Evolutionary conservation across 2,113 vertebrate species (phyloP).

Genomic region (Hippoglossus stenolepis): DNA sequence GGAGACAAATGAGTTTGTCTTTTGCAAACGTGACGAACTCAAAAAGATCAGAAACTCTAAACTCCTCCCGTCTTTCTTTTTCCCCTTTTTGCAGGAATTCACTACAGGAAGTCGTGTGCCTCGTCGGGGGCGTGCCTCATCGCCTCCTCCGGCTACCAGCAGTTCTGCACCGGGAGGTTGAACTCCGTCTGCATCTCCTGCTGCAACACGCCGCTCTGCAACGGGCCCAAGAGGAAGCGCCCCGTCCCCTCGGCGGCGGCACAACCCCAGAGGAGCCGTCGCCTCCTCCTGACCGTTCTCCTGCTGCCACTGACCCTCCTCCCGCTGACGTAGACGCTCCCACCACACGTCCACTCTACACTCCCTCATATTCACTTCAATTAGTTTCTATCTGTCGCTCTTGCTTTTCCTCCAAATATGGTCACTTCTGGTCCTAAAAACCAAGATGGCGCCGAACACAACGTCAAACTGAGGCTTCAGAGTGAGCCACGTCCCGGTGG

Average conservation of each 20-base stretch:
- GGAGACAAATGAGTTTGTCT: no score
- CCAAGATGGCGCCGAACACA: no score
- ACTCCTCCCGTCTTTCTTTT: neutral
- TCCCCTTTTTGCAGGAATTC: slow-evolving; percentile 82
- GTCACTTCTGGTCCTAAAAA: no score
- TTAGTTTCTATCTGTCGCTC: no score
- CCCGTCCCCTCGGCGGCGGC: slow-evolving; percentile 56
- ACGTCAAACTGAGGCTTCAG: no score
- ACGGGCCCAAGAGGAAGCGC: slow-evolving; percentile 90
- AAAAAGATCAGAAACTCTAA: no score
- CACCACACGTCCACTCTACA: neutral
- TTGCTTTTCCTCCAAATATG: no score
- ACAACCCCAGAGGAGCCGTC: rapidly evolving
- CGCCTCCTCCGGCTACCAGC: slow-evolving; percentile 96
- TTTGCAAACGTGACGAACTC: no score
- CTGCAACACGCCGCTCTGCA: slow-evolving; percentile 97
- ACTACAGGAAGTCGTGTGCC: slow-evolving; percentile 96
- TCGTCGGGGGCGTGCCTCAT: slow-evolving; percentile 96
- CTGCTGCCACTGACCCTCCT: slow-evolving; percentile 51
- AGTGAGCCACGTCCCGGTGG: no score
- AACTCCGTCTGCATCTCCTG: slow-evolving; percentile 99
- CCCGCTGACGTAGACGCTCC: slow-evolving; percentile 30
- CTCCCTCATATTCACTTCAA: no score
- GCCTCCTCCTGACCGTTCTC: slow-evolving; percentile 59
- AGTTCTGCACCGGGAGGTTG: slow-evolving; percentile 95